Evolutionary conservation across 2,113 vertebrate genomes (phyloP).

Genomic region (Toxotes chatareus): DNA sequence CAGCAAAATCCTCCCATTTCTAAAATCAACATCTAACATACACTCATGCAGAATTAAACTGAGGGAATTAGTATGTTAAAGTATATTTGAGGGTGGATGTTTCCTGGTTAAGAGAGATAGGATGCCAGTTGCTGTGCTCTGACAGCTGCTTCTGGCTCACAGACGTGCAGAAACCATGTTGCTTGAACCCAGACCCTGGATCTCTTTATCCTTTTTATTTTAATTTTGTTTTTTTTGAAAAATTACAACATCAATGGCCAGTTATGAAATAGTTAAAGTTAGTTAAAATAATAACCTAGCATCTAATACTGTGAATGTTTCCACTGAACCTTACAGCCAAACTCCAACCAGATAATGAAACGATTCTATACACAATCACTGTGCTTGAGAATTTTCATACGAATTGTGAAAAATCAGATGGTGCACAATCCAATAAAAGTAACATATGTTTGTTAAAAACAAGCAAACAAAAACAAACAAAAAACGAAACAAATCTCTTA

Average conservation of each 20-base stretch:
- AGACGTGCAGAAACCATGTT: conserved; percentile 7
- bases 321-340: background rate
- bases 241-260: background rate
- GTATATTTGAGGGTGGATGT: background rate
- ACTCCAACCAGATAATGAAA: background rate
- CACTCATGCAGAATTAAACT: background rate
- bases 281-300: background rate
- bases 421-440: background rate
- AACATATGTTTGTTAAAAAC: background rate
- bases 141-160: conserved; percentile 29
- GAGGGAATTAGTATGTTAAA: background rate
- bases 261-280: conserved; percentile 1
- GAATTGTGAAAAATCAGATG: background rate
- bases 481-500: background rate
- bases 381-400: background rate
- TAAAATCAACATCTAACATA: no score
- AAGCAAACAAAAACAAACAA: background rate
- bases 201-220: no score
- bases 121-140: background rate
- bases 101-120: conserved; percentile 3
- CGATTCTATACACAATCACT: background rate
- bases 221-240: background rate
- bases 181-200: background rate
- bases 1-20: no score
- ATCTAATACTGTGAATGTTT: background rate